Evolutionary conservation across 2,113 vertebrate genomes (phyloP).

Genomic region (Ranitomeya imitator): DNA sequence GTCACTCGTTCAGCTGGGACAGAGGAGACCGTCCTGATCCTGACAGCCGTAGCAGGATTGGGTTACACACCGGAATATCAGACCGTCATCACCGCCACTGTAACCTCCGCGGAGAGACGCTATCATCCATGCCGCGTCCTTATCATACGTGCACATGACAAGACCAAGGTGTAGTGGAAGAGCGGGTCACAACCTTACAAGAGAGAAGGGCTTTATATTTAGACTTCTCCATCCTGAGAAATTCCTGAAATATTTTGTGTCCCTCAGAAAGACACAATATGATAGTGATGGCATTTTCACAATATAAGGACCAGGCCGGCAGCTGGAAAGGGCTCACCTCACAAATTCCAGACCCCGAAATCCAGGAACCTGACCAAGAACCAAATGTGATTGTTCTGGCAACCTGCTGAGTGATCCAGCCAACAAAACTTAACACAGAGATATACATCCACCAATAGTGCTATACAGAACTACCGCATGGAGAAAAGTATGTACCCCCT

Average conservation of each 20-base stretch:
- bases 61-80: not conserved
- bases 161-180: conserved; percentile 43
- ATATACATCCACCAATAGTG: too few relatives aligned
- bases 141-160: conserved; percentile 38
- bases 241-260: conserved; percentile 18
- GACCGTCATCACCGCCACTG: conserved; percentile 14
- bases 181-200: conserved; percentile 12
- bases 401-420: too few relatives aligned
- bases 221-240: conserved; percentile 10
- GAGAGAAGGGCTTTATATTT: conserved; percentile 7
- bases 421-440: too few relatives aligned
- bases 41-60: not conserved
- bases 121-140: not conserved
- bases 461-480: too few relatives aligned
- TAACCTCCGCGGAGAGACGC: not conserved
- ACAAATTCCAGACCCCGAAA: not conserved
- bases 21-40: not conserved
- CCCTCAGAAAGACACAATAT: not conserved
- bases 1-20: not conserved
- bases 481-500: too few relatives aligned
- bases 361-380: not conserved
- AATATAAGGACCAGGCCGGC: not conserved
- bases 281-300: not conserved
- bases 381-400: not conserved
- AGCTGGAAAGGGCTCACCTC: not conserved